A percentile compares a stretch with the other conserved stretches of the same genome.
Evolutionary conservation across 2,797 vertebrate genomes (phyloP).

Genomic region (Labroides dimidiatus): DNA sequence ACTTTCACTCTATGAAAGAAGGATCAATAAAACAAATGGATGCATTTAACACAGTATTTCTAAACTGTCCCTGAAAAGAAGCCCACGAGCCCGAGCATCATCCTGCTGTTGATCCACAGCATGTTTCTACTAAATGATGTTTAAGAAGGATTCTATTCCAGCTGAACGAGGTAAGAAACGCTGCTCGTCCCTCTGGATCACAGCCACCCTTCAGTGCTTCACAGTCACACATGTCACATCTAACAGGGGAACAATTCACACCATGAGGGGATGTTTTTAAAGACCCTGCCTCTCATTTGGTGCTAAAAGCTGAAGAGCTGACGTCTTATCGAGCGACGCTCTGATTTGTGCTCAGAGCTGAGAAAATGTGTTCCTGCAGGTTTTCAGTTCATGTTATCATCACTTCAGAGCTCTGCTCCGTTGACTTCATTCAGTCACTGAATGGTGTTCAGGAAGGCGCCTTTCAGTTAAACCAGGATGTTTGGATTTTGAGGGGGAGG

Average conservation of each 20-base stretch:
- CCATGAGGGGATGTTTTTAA: slow-evolving; percentile 18
- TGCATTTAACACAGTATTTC: slow-evolving; percentile 59
- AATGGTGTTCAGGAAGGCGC: too few species aligned
- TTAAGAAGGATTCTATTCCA: slow-evolving; percentile 17
- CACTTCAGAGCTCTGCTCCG: too few species aligned
- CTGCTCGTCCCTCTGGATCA: slow-evolving; percentile 12
- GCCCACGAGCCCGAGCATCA: not conserved
- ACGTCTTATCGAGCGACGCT: slow-evolving; percentile 24
- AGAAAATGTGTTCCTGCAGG: slow-evolving; percentile 25
- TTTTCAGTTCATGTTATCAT: not conserved
- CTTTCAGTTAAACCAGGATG: too few species aligned
- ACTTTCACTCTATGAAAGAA: slow-evolving; percentile 58
- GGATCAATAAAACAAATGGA: slow-evolving; percentile 75
- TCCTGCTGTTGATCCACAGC: not conserved
- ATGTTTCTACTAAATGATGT: not conserved
- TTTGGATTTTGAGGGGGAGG: too few species aligned
- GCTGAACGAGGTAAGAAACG: slow-evolving; percentile 21
- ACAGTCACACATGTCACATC: slow-evolving; percentile 24
- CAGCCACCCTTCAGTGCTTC: slow-evolving; percentile 12
- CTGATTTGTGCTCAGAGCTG: slow-evolving; percentile 22
- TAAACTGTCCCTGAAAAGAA: slow-evolving; percentile 32
- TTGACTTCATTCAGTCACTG: too few species aligned
- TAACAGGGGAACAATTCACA: slow-evolving; percentile 16
- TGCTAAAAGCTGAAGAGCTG: slow-evolving; percentile 59
- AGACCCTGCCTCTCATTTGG: slow-evolving; percentile 16